Percentiles rank a stretch among this genome's conserved stretches.
phyloP scores from a whole-genome alignment of 2,888 invertebrate genomes.

The Hemicrepidius hirtus region DNA sequence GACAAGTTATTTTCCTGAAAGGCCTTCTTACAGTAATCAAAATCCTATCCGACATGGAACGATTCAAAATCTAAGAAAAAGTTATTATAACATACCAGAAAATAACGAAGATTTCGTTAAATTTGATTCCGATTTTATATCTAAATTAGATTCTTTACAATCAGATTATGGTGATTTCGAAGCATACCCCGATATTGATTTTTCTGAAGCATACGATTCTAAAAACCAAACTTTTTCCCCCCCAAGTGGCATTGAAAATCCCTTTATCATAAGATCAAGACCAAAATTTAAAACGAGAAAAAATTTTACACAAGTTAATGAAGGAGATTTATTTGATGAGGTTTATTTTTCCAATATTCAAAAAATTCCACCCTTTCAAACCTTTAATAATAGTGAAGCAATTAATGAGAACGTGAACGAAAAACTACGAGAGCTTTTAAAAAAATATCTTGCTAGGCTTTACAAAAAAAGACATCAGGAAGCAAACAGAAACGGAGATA shows the following conservation, averaged over 20 bases:
- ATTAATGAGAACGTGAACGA: not conserved
- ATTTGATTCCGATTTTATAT: conserved; percentile 31
- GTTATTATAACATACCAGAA: not conserved
- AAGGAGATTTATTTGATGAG: not conserved
- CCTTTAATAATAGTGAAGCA: not conserved
- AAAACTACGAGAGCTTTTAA: conserved; percentile 45
- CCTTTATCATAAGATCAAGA: not conserved
- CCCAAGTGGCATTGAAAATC: not conserved
- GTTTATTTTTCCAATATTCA: conserved; percentile 30
- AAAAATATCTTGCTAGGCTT: conserved; percentile 51
- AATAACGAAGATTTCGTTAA: conserved; percentile 29
- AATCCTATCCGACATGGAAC: not conserved
- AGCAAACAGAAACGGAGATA: not conserved
- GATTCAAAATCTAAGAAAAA: not conserved
- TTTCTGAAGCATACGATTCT: not conserved
- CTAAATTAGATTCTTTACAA: conserved; percentile 15
- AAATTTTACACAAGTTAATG: not conserved
- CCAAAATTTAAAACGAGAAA: conserved; percentile 38
- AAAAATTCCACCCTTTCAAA: conserved; percentile 25
- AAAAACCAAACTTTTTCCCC: not conserved
- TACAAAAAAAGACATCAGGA: conserved; percentile 36
- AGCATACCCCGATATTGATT: not conserved
- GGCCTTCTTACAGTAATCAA: not conserved
- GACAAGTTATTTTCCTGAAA: not conserved
- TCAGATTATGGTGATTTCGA: conserved; percentile 44